A percentile compares a stretch with the other conserved stretches of the same genome.
phyloP scores from a whole-genome alignment of 35 echinoderm and acorn worm genomes.

The Lytechinus variegatus region DNA sequence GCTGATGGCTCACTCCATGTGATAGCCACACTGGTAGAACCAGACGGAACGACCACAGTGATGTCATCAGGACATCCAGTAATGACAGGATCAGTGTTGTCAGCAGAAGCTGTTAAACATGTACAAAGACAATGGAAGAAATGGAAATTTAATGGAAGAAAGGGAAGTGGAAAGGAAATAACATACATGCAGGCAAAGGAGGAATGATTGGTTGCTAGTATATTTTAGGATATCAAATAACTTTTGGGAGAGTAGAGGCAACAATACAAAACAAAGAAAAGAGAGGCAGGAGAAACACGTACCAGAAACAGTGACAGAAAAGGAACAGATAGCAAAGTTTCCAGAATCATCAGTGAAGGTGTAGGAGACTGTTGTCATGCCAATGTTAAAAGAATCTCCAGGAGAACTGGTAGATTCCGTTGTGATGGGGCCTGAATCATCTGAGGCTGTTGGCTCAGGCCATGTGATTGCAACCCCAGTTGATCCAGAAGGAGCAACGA shows the following conservation, averaged over 20 bases:
- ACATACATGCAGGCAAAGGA: conserved; percentile 65
- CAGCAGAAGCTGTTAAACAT: neutral
- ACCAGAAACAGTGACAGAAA: conserved; percentile 25
- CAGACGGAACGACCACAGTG: neutral
- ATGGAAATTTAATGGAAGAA: too few species aligned
- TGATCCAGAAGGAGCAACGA: neutral
- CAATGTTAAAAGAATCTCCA: neutral
- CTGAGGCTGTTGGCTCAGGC: neutral
- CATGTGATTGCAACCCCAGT: neutral
- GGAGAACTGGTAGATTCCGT: neutral
- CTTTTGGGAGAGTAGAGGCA: too few species aligned
- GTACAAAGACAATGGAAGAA: too few species aligned
- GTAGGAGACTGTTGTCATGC: conserved; percentile 51
- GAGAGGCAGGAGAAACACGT: neutral
- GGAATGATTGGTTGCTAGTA: too few species aligned
- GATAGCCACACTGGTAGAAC: neutral
- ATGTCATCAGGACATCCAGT: conserved; percentile 40
- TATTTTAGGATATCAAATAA: too few species aligned
- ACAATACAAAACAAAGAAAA: too few species aligned
- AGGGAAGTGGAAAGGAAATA: neutral
- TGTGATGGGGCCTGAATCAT: neutral
- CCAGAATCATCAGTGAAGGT: conserved; percentile 37
- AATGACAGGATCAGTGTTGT: conserved; percentile 50
- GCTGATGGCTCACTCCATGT: conserved; percentile 56
- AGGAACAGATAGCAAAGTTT: neutral